These are phyloP conservation scores for Agriotes lineatus DNA, from an alignment of 2,888 invertebrate species.

Conservation along the genomic window DNA sequence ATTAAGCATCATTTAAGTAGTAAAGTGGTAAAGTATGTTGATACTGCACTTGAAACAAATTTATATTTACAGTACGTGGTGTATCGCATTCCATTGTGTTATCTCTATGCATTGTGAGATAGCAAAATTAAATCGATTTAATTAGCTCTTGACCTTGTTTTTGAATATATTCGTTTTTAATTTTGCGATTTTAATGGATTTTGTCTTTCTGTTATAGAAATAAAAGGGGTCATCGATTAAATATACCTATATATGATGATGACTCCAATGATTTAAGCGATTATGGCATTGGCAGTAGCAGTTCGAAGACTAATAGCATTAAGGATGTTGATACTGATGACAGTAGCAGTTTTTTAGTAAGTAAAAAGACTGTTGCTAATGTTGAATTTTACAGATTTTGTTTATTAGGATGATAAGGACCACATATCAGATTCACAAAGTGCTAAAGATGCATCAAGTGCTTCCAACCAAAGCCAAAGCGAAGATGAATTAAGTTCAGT, in stretches of 20 bases:
- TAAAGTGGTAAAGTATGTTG: not conserved
- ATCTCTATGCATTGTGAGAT: not conserved
- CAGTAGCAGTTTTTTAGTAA: conserved; percentile 60
- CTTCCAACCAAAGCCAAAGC: conserved; percentile 61
- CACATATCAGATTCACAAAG: conserved; percentile 53
- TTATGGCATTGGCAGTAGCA: conserved; percentile 74
- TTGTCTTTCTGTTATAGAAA: conserved; percentile 60
- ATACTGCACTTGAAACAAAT: not conserved
- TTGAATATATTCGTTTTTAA: too few relatives aligned
- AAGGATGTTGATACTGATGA: conserved; percentile 63
- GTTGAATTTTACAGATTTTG: too few relatives aligned
- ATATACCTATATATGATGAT: conserved; percentile 79
- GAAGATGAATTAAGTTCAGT: conserved; percentile 61
- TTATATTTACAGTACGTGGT: not conserved
- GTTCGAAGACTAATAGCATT: conserved; percentile 60
- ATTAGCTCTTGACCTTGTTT: too few relatives aligned
- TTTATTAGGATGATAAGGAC: conserved; percentile 59
- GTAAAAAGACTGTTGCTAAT: conserved; percentile 41
- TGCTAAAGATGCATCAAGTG: conserved; percentile 57
- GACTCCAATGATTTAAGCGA: conserved; percentile 88
- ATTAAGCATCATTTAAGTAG: not conserved
- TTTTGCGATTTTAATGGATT: not conserved
- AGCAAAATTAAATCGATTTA: conserved; percentile 2
- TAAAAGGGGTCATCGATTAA: conserved; percentile 71
- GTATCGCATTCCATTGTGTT: not conserved